Conservation (phyloP, 1,140 invertebrate species). For the Psilanteris sp. region DNA sequence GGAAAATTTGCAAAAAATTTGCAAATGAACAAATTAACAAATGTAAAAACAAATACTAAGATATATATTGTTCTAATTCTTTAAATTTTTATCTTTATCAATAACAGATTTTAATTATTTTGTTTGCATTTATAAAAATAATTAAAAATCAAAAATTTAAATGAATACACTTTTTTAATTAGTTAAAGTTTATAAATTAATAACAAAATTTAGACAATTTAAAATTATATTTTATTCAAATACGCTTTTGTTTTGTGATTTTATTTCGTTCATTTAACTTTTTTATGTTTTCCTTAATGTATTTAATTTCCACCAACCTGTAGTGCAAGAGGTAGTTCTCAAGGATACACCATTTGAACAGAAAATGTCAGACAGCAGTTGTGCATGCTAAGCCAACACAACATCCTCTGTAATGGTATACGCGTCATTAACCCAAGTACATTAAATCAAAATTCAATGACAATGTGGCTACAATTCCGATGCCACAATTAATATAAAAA, state of each 20-base stretch:
- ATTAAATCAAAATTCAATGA: constrained; percentile 62
- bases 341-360: constrained; percentile 96
- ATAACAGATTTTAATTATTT: too few species aligned
- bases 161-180: too few species aligned
- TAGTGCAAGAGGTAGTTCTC: constrained; percentile 98
- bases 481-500: constrained; percentile 13
- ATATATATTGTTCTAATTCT: too few species aligned
- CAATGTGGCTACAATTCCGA: neutral
- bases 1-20: too few species aligned
- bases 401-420: constrained; percentile 70
- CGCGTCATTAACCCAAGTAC: constrained; percentile 70
- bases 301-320: constrained; percentile 77
- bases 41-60: too few species aligned
- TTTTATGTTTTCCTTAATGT: constrained; percentile 85
- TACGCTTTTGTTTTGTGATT: constrained; percentile 36
- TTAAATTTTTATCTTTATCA: too few species aligned
- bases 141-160: too few species aligned
- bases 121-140: too few species aligned
- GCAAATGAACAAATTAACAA: too few species aligned
- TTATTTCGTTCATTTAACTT: constrained; percentile 71
- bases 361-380: constrained; percentile 93
- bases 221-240: too few species aligned
- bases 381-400: constrained; percentile 88
- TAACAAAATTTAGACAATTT: too few species aligned
- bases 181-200: too few species aligned